Percentiles rank a stretch among this genome's conserved stretches.
Evolutionary conservation across 2,888 invertebrate species (phyloP).

Genomic region (Rhabditophanes sp.): DNA sequence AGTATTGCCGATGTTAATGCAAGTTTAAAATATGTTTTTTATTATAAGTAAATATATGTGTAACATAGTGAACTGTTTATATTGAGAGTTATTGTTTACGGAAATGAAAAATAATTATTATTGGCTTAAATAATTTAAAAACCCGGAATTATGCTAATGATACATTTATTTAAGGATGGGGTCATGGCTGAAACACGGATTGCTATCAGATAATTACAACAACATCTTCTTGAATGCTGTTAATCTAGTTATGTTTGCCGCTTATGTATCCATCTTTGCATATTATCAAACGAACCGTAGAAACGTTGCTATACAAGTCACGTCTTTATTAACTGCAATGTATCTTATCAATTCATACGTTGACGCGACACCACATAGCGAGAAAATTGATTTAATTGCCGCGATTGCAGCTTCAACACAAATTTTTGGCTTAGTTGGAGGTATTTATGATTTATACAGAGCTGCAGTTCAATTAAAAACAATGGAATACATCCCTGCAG

Average conservation of each 20-base stretch:
- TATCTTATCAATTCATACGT: conserved; percentile 28
- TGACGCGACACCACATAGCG: conserved; percentile 12
- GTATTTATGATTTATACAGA: conserved; percentile 30
- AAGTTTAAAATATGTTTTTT: too few relatives aligned
- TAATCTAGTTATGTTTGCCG: conserved; percentile 23
- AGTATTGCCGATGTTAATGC: conserved; percentile 31
- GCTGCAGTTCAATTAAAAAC: conserved; percentile 24
- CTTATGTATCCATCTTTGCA: conserved; percentile 27
- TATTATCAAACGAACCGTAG: conserved; percentile 39
- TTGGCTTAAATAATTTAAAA: too few relatives aligned
- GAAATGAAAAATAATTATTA: too few relatives aligned
- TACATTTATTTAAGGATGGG: conserved; percentile 27
- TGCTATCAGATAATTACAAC: conserved; percentile 24
- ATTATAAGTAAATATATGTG: not conserved
- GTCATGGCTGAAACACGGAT: conserved; percentile 36
- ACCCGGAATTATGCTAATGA: too few relatives aligned
- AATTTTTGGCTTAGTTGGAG: conserved; percentile 28
- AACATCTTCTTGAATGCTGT: conserved; percentile 29
- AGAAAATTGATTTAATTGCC: conserved; percentile 26
- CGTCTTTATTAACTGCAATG: conserved; percentile 12
- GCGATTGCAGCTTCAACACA: conserved; percentile 36
- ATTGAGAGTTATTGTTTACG: too few relatives aligned
- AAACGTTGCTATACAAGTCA: conserved; percentile 27
- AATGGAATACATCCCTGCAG: conserved; percentile 38
- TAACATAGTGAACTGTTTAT: not conserved